Conservation (phyloP, 2,888 invertebrate genomes). For the Metacarcinus magister region DNA sequence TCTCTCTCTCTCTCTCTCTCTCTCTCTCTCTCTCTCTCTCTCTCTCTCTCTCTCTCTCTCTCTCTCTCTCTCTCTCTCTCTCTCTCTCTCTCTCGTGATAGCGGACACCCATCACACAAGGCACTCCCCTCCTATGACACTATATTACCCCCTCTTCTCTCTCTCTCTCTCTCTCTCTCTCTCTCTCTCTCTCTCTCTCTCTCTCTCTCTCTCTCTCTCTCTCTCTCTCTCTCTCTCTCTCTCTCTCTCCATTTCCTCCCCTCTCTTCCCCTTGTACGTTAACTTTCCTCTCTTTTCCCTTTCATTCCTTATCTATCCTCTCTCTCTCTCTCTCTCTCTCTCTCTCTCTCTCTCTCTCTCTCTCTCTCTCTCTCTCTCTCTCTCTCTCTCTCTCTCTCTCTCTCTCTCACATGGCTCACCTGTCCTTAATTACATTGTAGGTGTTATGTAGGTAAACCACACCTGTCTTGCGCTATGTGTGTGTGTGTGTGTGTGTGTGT, state of each 20-base stretch:
- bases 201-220: neutral
- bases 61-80: slow-evolving; percentile 13
- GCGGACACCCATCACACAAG: neutral
- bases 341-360: slow-evolving; percentile 3
- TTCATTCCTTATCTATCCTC: neutral
- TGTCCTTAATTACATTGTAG: neutral
- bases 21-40: neutral
- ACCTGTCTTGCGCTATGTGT: neutral
- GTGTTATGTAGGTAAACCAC: slow-evolving; percentile 6
- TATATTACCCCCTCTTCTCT: neutral
- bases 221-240: neutral
- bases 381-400: neutral
- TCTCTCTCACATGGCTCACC: neutral
- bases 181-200: neutral
- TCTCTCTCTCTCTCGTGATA: slow-evolving; percentile 1
- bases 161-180: neutral
- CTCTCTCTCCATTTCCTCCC: neutral
- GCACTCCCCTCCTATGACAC: no score
- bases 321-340: neutral
- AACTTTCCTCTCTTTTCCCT: neutral
- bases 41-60: slow-evolving; percentile 26
- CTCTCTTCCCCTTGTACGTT: neutral
- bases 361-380: neutral
- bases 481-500: neutral
- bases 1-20: neutral